These are phyloP conservation scores for Panagrolaimus sp. DNA, from an alignment of 1,140 invertebrate species.

Conservation along the genomic window DNA sequence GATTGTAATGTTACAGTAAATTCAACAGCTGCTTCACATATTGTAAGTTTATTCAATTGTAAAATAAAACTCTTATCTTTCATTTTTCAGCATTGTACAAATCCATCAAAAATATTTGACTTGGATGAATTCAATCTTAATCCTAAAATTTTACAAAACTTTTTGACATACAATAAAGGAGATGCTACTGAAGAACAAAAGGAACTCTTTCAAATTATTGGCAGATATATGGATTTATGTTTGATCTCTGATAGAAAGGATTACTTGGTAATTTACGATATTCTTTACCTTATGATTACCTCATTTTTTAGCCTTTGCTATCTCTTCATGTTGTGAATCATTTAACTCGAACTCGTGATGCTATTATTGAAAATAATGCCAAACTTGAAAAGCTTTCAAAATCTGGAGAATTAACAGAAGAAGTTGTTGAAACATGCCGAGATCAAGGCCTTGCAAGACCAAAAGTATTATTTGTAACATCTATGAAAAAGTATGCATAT, in stretches of 20 bases:
- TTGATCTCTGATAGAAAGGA: constrained; percentile 36
- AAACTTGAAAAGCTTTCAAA: constrained; percentile 32
- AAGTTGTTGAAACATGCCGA: constrained; percentile 74
- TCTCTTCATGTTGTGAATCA: constrained; percentile 57
- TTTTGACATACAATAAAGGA: neutral
- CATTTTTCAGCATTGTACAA: constrained; percentile 1
- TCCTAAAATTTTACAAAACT: constrained; percentile 3
- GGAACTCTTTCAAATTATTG: constrained; percentile 37
- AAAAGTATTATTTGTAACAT: constrained; percentile 84
- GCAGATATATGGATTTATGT: constrained; percentile 43
- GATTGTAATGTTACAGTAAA: neutral
- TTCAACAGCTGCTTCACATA: neutral
- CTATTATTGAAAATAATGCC: constrained; percentile 52
- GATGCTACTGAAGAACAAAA: neutral
- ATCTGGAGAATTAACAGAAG: constrained; percentile 51
- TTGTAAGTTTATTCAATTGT: neutral
- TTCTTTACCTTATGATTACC: too few species aligned
- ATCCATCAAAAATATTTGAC: neutral
- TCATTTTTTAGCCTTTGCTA: constrained; percentile 35
- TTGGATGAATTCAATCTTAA: neutral
- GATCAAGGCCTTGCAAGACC: constrained; percentile 91
- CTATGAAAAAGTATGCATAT: constrained; percentile 78
- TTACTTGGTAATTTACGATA: constrained; percentile 18
- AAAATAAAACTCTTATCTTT: neutral
- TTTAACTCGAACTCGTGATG: constrained; percentile 43